Percentiles rank a stretch among this genome's conserved stretches.
These are phyloP conservation scores for Hoplodrina ambigua DNA, from an alignment of 2,888 invertebrate species.

Conservation along the genomic window DNA sequence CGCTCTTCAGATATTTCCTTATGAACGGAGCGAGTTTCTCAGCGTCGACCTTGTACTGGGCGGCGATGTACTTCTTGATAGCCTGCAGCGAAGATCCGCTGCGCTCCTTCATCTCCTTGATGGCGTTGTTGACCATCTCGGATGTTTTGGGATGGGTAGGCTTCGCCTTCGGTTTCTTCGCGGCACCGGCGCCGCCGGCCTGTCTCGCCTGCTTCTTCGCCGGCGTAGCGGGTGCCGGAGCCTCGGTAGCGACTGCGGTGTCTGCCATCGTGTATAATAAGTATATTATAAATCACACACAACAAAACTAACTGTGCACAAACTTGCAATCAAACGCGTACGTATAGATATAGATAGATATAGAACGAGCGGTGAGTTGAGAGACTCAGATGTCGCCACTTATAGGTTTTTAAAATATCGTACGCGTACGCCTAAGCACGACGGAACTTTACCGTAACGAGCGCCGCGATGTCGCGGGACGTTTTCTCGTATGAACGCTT, in stretches of 20 bases:
- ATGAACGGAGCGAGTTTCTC: conserved; percentile 91
- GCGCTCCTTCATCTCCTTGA: conserved; percentile 88
- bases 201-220: conserved; percentile 71
- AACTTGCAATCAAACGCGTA: neutral
- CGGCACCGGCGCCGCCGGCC: conserved; percentile 24
- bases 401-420: too few relatives aligned
- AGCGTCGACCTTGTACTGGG: conserved; percentile 90
- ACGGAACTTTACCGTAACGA: conserved; percentile 4
- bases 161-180: too few relatives aligned
- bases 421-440: too few relatives aligned
- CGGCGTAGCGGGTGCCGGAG: conserved; percentile 71
- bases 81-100: conserved; percentile 90
- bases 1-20: conserved; percentile 81
- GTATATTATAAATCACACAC: too few relatives aligned
- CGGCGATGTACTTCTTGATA: conserved; percentile 92
- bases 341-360: too few relatives aligned
- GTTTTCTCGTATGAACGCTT: too few relatives aligned
- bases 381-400: too few relatives aligned
- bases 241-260: conserved; percentile 70
- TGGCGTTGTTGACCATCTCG: conserved; percentile 90
- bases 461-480: conserved; percentile 19
- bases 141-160: conserved; percentile 69
- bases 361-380: too few relatives aligned
- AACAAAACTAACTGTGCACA: too few relatives aligned
- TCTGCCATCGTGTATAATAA: conserved; percentile 65